phyloP scores from a whole-genome alignment of 2,888 invertebrate genomes.

The Apoda limacodes region DNA sequence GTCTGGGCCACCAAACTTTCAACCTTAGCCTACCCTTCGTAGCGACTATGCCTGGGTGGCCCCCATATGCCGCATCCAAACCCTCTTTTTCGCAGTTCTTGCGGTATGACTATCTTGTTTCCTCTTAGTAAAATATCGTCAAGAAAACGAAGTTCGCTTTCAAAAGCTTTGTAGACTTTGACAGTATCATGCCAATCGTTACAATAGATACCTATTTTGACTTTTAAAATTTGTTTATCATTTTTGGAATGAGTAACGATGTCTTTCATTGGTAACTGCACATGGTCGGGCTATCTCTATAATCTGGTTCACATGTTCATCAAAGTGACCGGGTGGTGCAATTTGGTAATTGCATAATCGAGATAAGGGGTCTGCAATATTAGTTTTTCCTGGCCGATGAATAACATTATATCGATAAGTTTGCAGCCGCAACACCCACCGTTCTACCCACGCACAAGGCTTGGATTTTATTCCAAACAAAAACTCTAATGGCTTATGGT shows the following conservation, averaged over 20 bases:
- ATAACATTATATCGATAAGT: too few species aligned
- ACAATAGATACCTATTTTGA: not conserved
- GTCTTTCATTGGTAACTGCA: not conserved
- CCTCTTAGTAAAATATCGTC: conserved; percentile 6
- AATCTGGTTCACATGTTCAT: too few species aligned
- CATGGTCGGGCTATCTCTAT: too few species aligned
- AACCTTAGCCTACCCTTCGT: conserved; percentile 9
- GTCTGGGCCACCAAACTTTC: conserved; percentile 14
- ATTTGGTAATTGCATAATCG: too few species aligned
- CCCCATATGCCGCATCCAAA: conserved; percentile 12
- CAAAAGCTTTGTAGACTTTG: conserved; percentile 2
- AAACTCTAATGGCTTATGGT: too few species aligned
- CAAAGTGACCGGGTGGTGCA: too few species aligned
- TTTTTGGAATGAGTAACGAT: conserved; percentile 13
- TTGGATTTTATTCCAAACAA: too few species aligned
- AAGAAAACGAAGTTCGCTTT: conserved; percentile 4
- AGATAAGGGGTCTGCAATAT: too few species aligned
- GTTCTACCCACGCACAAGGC: too few species aligned
- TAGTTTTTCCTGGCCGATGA: too few species aligned
- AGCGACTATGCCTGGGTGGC: conserved; percentile 21
- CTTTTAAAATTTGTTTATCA: conserved; percentile 1
- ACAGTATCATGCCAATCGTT: conserved; percentile 1
- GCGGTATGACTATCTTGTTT: conserved; percentile 7
- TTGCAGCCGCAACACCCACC: too few species aligned
- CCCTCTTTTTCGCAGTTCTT: conserved; percentile 9